Evolutionary conservation across 2,888 invertebrate species (phyloP).

Genomic region (Apantesis nais): DNA sequence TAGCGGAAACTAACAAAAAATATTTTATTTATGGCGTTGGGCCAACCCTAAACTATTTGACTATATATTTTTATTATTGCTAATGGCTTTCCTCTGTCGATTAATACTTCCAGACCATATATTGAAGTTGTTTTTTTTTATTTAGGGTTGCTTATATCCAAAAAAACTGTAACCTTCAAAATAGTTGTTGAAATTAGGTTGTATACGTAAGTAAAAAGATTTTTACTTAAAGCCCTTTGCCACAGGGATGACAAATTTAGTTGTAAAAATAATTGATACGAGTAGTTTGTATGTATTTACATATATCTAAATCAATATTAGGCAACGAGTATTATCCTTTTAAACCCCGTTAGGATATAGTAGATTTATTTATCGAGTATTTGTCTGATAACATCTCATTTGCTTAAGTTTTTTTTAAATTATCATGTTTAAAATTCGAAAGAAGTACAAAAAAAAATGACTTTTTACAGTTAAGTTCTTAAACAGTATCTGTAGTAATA

Average conservation of each 20-base stretch:
- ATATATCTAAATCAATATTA: too few relatives aligned
- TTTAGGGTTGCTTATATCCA: constrained; percentile 7
- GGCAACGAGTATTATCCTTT: too few relatives aligned
- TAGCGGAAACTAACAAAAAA: constrained; percentile 6
- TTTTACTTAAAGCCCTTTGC: neutral
- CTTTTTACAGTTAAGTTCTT: neutral
- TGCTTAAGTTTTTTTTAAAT: neutral
- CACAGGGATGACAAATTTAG: neutral
- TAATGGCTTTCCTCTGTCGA: constrained; percentile 29
- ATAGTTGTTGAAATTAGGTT: neutral
- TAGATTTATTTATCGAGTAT: too few relatives aligned
- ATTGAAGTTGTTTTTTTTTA: constrained; percentile 23
- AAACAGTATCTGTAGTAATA: neutral
- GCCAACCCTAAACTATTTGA: constrained; percentile 6
- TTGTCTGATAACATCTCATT: too few relatives aligned
- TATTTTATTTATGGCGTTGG: constrained; percentile 9
- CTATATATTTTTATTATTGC: constrained; percentile 24
- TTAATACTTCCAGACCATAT: constrained; percentile 26
- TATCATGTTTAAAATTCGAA: neutral
- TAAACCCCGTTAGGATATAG: too few relatives aligned
- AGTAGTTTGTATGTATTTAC: too few relatives aligned
- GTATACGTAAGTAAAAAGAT: neutral
- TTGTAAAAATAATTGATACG: too few relatives aligned
- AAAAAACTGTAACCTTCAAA: neutral
- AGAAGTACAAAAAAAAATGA: neutral